Base-by-base conservation (phyloP, 1,140 invertebrate species). In the Nasonia vitripennis region DNA sequence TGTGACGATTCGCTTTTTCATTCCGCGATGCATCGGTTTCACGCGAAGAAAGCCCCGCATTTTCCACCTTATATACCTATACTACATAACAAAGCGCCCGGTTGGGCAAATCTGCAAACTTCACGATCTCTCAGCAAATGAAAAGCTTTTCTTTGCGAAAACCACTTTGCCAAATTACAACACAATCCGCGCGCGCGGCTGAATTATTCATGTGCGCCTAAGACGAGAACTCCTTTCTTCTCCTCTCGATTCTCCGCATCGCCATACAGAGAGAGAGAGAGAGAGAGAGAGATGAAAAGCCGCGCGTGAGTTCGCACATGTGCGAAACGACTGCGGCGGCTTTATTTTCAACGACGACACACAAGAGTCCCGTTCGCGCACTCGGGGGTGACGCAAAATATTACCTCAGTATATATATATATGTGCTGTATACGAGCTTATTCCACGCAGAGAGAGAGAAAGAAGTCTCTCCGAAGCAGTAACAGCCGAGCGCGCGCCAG, bases 271-370 rank as follows among this genome's bases (percentile, higher is more conserved):
- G 51, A 55, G 12, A 20, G 51, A 62, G 55, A 62, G 55, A 62
- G 27, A 27, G 1, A 2, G 27, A 27, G 27, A 27, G 27, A 27
- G 27, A 27, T n/a, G 27, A 27, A 27, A 27, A 27, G 7, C 23
- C 7, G 10, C 27, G 20, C n/a, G 73, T 41, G 17, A 45, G 41
- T 45, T 45, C 74, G 41, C 37, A 48, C 74, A 51, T 48, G n/a
- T 51, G 74, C 37, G 41, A 62, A n/a, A 31, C 51, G 45, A 23
- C 68, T 55, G 5, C 10, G 17, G 41, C 41, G 12, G 81, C 62
- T 83, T 83, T 83, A 83, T 83, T 83, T 83, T 83, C 74, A 37
- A 83, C 74, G 48, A 62, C 45, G 51, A 14, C 34, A 45, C n/a
- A 71, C 37, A 17, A 41, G 68, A 27, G 1, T n/a, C 48, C 4